phyloP scores from a whole-genome alignment of 2,888 invertebrate species.

The Diadegma fenestrale region DNA sequence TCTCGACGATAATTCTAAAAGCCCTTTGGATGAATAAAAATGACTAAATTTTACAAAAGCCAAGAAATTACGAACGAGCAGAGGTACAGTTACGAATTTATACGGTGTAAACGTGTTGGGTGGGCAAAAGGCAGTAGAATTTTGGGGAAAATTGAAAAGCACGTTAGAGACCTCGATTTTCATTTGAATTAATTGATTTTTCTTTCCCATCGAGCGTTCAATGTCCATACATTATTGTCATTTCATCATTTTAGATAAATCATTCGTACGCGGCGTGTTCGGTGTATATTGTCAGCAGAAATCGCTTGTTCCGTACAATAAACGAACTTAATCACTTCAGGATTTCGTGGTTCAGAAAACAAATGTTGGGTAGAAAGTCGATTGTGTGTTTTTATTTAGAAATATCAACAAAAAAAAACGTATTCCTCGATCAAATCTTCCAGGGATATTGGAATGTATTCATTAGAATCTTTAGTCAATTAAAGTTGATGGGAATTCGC shows the following conservation, averaged over 20 bases:
- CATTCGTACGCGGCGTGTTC: conserved; percentile 26
- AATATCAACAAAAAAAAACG: background rate
- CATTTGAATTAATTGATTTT: background rate
- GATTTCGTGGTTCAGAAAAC: conserved; percentile 41
- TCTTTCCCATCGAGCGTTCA: conserved; percentile 10
- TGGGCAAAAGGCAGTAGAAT: conserved; percentile 47
- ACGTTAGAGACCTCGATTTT: conserved; percentile 54
- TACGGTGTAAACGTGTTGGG: conserved; percentile 55
- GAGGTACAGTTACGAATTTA: conserved; percentile 69
- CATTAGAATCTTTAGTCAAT: background rate
- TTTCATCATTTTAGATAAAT: conserved; percentile 41
- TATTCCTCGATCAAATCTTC: background rate
- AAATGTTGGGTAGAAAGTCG: background rate
- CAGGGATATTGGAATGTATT: background rate
- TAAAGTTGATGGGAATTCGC: background rate
- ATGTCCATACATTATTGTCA: conserved; percentile 31
- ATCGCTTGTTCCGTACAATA: conserved; percentile 63
- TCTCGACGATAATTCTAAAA: conserved; percentile 62
- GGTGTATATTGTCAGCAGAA: conserved; percentile 25
- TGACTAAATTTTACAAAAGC: conserved; percentile 1
- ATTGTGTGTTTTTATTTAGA: conserved; percentile 2
- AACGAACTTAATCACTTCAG: conserved; percentile 55
- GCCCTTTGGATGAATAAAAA: conserved; percentile 39
- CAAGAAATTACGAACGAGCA: conserved; percentile 35
- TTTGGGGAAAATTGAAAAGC: conserved; percentile 56